These are phyloP conservation scores for Alosa sapidissima DNA, from an alignment of 2,797 vertebrate species.

Conservation along the genomic window DNA sequence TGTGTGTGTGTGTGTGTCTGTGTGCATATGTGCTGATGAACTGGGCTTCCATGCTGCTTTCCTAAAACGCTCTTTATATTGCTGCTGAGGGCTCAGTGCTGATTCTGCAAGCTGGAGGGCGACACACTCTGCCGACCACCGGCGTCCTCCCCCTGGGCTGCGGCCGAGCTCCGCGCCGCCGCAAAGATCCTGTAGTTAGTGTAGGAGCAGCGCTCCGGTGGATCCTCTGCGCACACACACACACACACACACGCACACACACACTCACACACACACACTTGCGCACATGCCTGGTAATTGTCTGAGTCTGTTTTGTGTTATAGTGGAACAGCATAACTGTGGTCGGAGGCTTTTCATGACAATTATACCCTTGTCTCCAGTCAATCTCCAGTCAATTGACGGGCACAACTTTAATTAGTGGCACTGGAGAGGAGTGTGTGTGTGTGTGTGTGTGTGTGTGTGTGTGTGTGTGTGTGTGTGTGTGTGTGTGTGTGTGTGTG, in stretches of 20 bases:
- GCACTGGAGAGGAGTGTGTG: constrained; percentile 60
- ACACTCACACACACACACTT: constrained; percentile 3
- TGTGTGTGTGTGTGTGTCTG: no score
- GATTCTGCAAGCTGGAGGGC: not conserved
- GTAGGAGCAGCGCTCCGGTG: not conserved
- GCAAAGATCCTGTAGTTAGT: not conserved
- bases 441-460: constrained; percentile 35
- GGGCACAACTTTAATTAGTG: constrained; percentile 64
- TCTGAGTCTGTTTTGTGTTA: constrained; percentile 56
- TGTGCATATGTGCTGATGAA: not conserved
- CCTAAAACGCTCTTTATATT: not conserved
- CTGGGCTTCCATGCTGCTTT: not conserved
- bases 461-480: constrained; percentile 56
- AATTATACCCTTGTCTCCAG: constrained; percentile 61
- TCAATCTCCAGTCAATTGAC: constrained; percentile 58
- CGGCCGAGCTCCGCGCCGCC: not conserved
- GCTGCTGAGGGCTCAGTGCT: not conserved
- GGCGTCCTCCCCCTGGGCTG: not conserved
- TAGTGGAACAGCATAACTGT: constrained; percentile 52
- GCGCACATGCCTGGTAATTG: constrained; percentile 41
- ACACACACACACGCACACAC: not conserved
- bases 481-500: constrained; percentile 51
- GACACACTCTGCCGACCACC: not conserved
- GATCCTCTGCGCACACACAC: not conserved
- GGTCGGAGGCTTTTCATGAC: constrained; percentile 58